Evolutionary conservation across 2,797 vertebrate genomes (phyloP).

Genomic region (Anguilla obscura): DNA sequence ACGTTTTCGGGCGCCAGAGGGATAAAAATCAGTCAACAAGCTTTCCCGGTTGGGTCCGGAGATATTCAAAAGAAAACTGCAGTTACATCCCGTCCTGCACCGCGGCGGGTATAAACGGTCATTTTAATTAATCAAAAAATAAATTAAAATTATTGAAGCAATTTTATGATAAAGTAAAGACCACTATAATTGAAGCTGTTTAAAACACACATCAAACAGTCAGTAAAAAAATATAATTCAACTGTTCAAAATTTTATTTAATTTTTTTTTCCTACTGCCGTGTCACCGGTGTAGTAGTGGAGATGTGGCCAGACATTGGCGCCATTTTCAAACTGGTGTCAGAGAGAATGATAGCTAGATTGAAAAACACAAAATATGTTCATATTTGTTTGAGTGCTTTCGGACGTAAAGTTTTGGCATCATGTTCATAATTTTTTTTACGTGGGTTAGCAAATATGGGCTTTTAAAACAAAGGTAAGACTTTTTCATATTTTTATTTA

Average conservation of each 20-base stretch:
- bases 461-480: constrained; percentile 57
- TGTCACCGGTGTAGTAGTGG: constrained; percentile 61
- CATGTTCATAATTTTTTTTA: constrained; percentile 13
- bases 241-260: constrained; percentile 63
- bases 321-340: constrained; percentile 76
- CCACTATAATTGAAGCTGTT: constrained; percentile 33
- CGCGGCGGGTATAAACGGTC: constrained; percentile 63
- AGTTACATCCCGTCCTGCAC: constrained; percentile 69
- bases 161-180: constrained; percentile 42
- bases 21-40: constrained; percentile 39
- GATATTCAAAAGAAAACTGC: constrained; percentile 73
- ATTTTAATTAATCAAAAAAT: constrained; percentile 67
- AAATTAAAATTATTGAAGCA: constrained; percentile 66
- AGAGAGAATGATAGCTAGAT: constrained; percentile 66
- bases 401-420: constrained; percentile 31
- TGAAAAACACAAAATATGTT: constrained; percentile 56
- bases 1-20: constrained; percentile 33
- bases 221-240: constrained; percentile 44
- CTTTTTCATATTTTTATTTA: constrained; percentile 20
- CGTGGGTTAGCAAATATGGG: constrained; percentile 8
- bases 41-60: constrained; percentile 45
- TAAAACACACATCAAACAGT: constrained; percentile 47
- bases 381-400: constrained; percentile 33
- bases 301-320: constrained; percentile 63
- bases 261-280: constrained; percentile 60